Conservation (phyloP, 2,888 invertebrate genomes). For the Hartigia nigra region DNA sequence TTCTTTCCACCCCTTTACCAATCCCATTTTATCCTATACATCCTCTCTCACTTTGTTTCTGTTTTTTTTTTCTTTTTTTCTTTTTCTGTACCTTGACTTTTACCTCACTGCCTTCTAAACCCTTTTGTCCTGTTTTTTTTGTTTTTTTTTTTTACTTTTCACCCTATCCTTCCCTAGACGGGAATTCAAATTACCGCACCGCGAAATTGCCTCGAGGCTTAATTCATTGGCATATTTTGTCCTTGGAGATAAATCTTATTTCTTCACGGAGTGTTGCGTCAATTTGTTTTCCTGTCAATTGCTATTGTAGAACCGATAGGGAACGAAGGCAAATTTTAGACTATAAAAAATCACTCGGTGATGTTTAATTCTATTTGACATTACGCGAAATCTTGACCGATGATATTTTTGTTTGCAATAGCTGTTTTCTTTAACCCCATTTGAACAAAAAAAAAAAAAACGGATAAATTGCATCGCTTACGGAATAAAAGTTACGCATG, state of each 20-base stretch:
- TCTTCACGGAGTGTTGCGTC: neutral
- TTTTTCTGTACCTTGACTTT: neutral
- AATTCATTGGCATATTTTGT: neutral
- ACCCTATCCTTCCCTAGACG: neutral
- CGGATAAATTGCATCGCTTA: neutral
- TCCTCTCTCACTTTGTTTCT: neutral
- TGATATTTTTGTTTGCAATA: no score
- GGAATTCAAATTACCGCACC: neutral
- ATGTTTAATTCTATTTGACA: neutral
- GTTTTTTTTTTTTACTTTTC: neutral
- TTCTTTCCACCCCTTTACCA: neutral
- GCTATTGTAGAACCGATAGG: neutral
- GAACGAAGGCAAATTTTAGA: neutral
- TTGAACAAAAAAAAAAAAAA: no score
- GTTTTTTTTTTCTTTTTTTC: neutral
- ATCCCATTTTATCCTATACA: neutral
- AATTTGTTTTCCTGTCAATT: neutral
- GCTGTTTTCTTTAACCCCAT: no score
- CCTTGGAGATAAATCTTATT: neutral
- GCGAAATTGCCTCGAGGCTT: neutral
- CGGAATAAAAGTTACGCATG: neutral
- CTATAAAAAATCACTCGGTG: neutral
- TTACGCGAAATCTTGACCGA: neutral
- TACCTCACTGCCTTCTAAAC: neutral
- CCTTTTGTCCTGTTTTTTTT: constrained; percentile 9